Conservation (phyloP, 1,140 invertebrate genomes). For the Solen grandis region DNA sequence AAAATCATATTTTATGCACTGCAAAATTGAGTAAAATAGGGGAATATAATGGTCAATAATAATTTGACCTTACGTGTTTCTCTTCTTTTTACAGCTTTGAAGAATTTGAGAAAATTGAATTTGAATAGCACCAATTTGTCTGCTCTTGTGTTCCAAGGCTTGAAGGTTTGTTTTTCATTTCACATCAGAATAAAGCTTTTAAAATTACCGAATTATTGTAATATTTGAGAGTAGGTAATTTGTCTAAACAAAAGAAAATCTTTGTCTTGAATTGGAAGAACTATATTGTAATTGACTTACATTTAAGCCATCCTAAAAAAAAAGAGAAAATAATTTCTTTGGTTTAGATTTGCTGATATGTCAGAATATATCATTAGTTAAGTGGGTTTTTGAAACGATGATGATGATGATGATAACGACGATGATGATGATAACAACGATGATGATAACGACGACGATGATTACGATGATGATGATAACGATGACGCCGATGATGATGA, state of each 20-base stretch:
- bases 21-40: too few relatives aligned
- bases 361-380: too few relatives aligned
- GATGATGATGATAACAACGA: too few relatives aligned
- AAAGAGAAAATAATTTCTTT: too few relatives aligned
- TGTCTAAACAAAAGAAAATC: not conserved
- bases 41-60: not conserved
- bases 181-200: not conserved
- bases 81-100: constrained; percentile 86
- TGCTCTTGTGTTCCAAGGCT: constrained; percentile 88
- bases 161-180: constrained; percentile 84
- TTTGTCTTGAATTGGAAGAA: not conserved
- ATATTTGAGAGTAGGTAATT: not conserved
- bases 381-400: too few relatives aligned
- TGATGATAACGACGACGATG: too few relatives aligned
- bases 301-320: not conserved
- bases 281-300: not conserved
- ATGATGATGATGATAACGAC: too few relatives aligned
- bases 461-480: too few relatives aligned
- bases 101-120: constrained; percentile 89
- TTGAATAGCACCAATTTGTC: constrained; percentile 92
- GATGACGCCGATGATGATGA: too few relatives aligned
- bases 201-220: not conserved
- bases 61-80: not conserved
- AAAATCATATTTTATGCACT: too few relatives aligned
- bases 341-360: too few relatives aligned